Evolutionary conservation across 1,140 invertebrate genomes (phyloP), one percentile per base, ranked within the genome.

Genomic region (Drosophila bipectinata): DNA sequence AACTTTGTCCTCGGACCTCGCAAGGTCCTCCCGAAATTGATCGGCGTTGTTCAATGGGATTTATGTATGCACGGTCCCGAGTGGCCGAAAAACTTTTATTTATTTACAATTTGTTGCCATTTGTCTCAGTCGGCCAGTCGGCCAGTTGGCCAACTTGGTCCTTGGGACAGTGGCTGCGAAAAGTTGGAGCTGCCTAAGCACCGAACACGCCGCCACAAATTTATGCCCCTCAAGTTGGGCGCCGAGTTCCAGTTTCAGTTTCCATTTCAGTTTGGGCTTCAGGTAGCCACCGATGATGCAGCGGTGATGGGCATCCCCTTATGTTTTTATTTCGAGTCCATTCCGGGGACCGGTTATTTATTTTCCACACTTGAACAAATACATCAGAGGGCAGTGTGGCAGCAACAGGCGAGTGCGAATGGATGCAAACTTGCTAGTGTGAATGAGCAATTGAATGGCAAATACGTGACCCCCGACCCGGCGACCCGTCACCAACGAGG

Each of bases 91-190:
- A 62, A 68, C 49, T 83, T 74, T 63, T 79, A 84, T 84, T 75
- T 66, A 71, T 66, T 62, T 60, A 62, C 69, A 72, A 72, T 82
- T 82, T 84, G 71, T 79, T 78, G 79, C 55, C 64, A 76, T 58
- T 79, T 72, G 59, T 76, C 56, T 78, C 66, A 39, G 72, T 77
- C 30, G 34, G 34, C 26, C 6, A 28, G 21, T 28, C 5, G 26
- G 26, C 26, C 59, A 39, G 71, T 77, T 28, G 34, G 34, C 59
- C 32, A 32, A 41, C 52, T 78, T 37, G 48, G 47, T 56, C 52
- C 60, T 32, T 37, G 21, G 51, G 18, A 60, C 55, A 76, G 30
- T 59, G 72, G 15, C 44, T 73, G 57, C 28, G 8, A 52, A 73
- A 74, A 74, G 58, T 74, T 74, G 41, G 69, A 58, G 34, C 15